These are phyloP conservation scores for Natator depressus DNA, from an alignment of 2,113 vertebrate genomes.

Conservation along the genomic window DNA sequence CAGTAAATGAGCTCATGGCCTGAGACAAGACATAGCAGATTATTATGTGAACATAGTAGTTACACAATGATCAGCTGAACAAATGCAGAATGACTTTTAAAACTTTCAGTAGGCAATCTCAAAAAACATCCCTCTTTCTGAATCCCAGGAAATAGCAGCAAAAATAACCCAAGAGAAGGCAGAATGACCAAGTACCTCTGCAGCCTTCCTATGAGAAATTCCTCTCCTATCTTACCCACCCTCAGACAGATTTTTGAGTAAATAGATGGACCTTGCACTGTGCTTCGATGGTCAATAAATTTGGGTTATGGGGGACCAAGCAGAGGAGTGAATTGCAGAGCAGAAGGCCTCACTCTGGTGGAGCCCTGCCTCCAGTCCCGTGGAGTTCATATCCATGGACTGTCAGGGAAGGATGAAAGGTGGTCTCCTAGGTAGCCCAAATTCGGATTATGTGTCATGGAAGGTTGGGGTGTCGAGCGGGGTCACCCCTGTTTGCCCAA, in stretches of 20 bases:
- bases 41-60: neutral
- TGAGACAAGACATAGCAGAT: neutral
- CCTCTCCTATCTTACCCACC: neutral
- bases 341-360: neutral
- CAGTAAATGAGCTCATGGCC: fast-evolving
- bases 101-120: neutral
- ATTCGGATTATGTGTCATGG: neutral
- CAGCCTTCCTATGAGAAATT: neutral
- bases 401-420: neutral
- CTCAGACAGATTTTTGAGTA: neutral
- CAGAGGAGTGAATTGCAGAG: neutral
- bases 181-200: neutral
- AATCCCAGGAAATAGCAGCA: neutral
- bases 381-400: neutral
- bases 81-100: neutral
- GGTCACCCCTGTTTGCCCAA: neutral
- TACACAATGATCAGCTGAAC: neutral
- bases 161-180: neutral
- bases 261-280: neutral
- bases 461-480: neutral
- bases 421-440: neutral
- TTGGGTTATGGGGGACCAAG: neutral
- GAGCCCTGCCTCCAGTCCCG: neutral
- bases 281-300: neutral
- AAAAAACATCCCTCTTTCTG: neutral